Conservation (phyloP, 1,140 invertebrate genomes). For the Anastrepha ludens region DNA sequence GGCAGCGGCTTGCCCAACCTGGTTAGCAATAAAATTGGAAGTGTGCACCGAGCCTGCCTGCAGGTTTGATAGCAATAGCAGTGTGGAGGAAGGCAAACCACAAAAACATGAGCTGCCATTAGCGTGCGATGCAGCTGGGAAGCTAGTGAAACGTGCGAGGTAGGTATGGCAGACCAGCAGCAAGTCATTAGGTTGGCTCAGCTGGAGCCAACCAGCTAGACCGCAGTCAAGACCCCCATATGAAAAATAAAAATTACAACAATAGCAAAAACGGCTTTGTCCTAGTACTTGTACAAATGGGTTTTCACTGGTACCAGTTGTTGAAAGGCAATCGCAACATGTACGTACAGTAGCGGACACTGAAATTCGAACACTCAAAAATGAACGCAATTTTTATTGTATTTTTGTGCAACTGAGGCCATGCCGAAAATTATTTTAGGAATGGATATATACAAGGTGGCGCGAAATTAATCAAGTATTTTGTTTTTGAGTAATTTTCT, state of each 20-base stretch:
- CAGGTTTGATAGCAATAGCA: background rate
- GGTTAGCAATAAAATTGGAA: constrained; percentile 12
- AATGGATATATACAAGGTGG: no score
- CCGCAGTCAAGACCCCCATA: background rate
- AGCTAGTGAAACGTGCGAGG: background rate
- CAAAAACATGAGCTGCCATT: constrained; percentile 19
- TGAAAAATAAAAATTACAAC: background rate
- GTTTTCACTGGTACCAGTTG: background rate
- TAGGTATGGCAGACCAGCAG: background rate
- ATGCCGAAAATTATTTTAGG: no score
- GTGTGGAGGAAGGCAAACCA: background rate
- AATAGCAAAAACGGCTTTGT: background rate
- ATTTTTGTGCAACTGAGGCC: no score
- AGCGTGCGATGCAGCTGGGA: background rate
- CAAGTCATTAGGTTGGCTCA: background rate
- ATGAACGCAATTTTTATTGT: no score
- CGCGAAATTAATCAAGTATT: no score
- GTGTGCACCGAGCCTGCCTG: constrained; percentile 19
- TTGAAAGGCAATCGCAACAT: background rate
- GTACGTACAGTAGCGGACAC: background rate
- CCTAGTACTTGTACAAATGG: background rate
- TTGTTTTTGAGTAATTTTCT: no score
- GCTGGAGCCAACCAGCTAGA: background rate
- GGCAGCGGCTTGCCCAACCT: constrained; percentile 31
- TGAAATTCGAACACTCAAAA: no score